Conservation (phyloP, 2,113 vertebrate species). For the Globicephala melas region DNA sequence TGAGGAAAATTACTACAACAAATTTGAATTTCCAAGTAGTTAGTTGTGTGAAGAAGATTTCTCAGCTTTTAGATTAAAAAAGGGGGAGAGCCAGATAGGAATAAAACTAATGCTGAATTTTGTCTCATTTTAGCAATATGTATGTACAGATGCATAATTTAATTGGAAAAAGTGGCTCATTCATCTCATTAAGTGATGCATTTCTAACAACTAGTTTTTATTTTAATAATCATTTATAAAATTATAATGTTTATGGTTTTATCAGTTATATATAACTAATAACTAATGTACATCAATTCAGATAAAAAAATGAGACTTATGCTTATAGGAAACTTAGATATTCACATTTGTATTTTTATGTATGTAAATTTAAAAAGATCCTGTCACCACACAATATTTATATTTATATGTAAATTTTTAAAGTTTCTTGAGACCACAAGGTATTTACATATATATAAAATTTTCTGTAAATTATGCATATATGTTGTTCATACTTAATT, state of each 20-base stretch:
- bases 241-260: not conserved
- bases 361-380: not conserved
- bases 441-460: not conserved
- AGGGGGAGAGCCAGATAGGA: not conserved
- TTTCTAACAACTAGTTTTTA: not conserved
- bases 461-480: not conserved
- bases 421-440: not conserved
- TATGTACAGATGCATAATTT: not conserved
- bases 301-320: not conserved
- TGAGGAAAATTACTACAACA: constrained; percentile 31
- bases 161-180: not conserved
- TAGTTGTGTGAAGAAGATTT: constrained; percentile 37
- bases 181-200: not conserved
- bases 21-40: constrained; percentile 46
- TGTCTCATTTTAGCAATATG: not conserved
- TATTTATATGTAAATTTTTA: not conserved
- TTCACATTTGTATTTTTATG: not conserved
- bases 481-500: not conserved
- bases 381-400: not conserved
- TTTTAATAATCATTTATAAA: not conserved
- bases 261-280: not conserved
- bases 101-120: not conserved
- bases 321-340: not conserved
- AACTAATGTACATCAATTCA: not conserved
- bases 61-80: constrained; percentile 13